These are phyloP conservation scores for Hucho hucho DNA, from an alignment of 2,113 vertebrate genomes.

Conservation along the genomic window DNA sequence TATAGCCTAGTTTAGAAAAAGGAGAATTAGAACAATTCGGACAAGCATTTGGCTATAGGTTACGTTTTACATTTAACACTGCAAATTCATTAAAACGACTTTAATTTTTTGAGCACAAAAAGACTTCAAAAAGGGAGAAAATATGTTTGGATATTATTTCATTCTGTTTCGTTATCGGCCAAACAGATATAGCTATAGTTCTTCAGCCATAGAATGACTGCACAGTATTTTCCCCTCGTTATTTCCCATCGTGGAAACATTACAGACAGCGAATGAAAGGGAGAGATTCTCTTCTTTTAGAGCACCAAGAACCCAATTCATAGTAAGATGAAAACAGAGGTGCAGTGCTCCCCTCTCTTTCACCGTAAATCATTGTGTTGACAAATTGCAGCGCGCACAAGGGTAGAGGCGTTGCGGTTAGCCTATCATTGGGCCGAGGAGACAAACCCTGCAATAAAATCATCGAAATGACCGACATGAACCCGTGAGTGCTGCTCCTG, in stretches of 20 bases:
- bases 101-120: neutral
- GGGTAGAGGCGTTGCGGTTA: constrained; percentile 65
- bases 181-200: neutral
- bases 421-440: constrained; percentile 44
- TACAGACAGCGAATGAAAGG: neutral
- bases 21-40: neutral
- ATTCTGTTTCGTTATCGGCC: neutral
- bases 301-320: neutral
- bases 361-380: neutral
- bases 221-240: neutral
- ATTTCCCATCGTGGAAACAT: neutral
- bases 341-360: neutral
- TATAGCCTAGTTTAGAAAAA: neutral
- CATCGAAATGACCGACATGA: constrained; percentile 62
- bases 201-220: no score
- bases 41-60: neutral
- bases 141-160: neutral
- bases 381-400: constrained; percentile 66
- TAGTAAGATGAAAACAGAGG: neutral
- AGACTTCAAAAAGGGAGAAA: neutral
- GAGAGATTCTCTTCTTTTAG: neutral
- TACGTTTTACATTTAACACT: neutral
- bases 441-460: constrained; percentile 73
- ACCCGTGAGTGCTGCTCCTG: constrained; percentile 63
- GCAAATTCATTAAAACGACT: neutral